A percentile compares a stretch with the other conserved stretches of the same genome.
phyloP scores from a whole-genome alignment of 1,140 invertebrate genomes.

The Branchinecta lynchi region DNA sequence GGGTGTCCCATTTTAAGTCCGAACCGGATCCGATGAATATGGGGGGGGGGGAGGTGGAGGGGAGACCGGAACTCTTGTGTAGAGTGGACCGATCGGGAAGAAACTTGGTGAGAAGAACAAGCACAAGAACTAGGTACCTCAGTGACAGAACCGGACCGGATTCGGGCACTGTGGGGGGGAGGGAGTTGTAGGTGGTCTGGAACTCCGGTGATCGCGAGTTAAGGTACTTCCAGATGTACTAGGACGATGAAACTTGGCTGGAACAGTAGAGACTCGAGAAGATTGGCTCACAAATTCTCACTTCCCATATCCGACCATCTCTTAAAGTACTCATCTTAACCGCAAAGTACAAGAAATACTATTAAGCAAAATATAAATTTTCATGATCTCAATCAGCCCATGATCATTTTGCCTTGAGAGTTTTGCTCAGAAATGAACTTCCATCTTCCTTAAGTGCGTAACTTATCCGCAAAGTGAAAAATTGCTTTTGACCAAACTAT shows the following conservation, averaged over 20 bases:
- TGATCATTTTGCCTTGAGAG: too few relatives aligned
- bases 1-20: too few relatives aligned
- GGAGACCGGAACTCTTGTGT: not conserved
- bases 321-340: too few relatives aligned
- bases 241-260: slow-evolving; percentile 1
- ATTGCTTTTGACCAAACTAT: too few relatives aligned
- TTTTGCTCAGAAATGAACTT: too few relatives aligned
- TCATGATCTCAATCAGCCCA: too few relatives aligned
- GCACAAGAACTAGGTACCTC: not conserved
- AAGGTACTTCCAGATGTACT: slow-evolving; percentile 8
- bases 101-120: slow-evolving; percentile 6
- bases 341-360: too few relatives aligned
- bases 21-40: too few relatives aligned
- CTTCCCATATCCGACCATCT: not conserved
- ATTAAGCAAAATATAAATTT: too few relatives aligned
- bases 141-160: not conserved
- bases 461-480: too few relatives aligned
- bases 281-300: not conserved
- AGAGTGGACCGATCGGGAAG: not conserved
- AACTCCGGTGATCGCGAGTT: not conserved
- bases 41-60: not conserved
- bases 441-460: too few relatives aligned
- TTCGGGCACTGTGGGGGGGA: not conserved
- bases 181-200: not conserved
- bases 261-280: not conserved